phyloP scores from a whole-genome alignment of 2,113 vertebrate genomes.

The Vulpes vulpes region DNA sequence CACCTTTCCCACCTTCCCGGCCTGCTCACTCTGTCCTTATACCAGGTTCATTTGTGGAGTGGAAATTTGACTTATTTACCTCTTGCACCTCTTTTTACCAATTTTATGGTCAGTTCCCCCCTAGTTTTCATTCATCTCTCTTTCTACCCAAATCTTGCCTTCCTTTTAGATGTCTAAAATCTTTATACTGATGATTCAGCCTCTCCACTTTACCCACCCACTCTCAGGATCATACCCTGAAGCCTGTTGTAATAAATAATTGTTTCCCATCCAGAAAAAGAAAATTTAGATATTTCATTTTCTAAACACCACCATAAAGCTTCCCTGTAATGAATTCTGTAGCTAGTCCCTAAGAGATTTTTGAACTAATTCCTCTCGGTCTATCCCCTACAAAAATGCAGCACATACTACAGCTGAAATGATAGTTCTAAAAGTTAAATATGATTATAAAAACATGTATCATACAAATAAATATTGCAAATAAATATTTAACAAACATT shows the following conservation, averaged over 20 bases:
- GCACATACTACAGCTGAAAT: neutral
- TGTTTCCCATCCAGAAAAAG: neutral
- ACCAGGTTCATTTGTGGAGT: neutral
- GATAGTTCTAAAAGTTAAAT: neutral
- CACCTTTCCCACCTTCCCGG: neutral
- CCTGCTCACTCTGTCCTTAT: rapidly evolving
- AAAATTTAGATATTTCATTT: neutral
- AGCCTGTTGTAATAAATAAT: neutral
- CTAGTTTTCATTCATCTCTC: neutral
- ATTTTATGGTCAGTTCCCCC: neutral
- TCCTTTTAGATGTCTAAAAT: neutral
- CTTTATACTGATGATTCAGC: neutral
- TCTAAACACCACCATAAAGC: neutral
- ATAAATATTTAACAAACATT: neutral
- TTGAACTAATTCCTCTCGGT: neutral
- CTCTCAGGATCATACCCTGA: neutral
- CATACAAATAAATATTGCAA: neutral
- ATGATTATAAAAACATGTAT: neutral
- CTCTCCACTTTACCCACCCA: neutral
- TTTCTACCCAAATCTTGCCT: neutral
- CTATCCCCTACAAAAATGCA: neutral
- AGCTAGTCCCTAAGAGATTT: neutral
- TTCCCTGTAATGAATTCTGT: neutral
- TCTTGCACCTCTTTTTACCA: neutral
- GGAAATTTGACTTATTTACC: neutral